Evolutionary conservation across 2,797 vertebrate genomes (phyloP), one percentile per base, ranked within the genome.

Genomic region (Phylloscopus collybita): DNA sequence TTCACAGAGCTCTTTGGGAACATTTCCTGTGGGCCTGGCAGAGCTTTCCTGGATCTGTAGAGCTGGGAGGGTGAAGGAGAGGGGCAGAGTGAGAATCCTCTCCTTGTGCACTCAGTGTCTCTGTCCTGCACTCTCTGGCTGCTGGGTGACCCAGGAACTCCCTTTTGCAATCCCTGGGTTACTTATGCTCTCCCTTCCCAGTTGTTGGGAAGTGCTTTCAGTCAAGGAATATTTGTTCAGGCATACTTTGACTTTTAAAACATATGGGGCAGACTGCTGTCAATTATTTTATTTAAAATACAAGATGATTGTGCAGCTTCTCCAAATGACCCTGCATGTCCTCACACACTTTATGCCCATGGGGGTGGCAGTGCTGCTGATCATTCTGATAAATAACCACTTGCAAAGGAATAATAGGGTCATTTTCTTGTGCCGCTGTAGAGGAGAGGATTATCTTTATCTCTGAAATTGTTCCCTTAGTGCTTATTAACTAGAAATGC

Each of bases 381-480:
- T 85, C 38, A 51, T 93, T 89, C 91, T 90, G 76, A 80, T 86
- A 65, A 42, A 73, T 84, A 85, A 79, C 94, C 90, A 87, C 80
- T 88, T 83, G 92, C 87, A 80, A 69, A 93, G 83, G 80, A 92
- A 90, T 90, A 76, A 88, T 22, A 91, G 54, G 69, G 78, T 96
- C 80, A 85, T 95, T 97, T 97, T 94, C 87, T 95, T 70, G 72
- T 96, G 60, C 82, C 96, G 82, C 90, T 76, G 50, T 75, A 96
- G 92, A 94, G 92, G 72, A 92, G 71, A 93, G 44, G 71, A 92
- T 96, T 96, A 90, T 96, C 96, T 94, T 93, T 96, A 86, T 93
- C 91, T 96, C 93, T 97, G 91, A 96, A 97, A 97, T 92, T 82
- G 59, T 88, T 97, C 97, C 94, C 95, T 95, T 94, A 96, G 78